phyloP scores from a whole-genome alignment of 1,140 invertebrate genomes.

The Lepidurus packardi region DNA sequence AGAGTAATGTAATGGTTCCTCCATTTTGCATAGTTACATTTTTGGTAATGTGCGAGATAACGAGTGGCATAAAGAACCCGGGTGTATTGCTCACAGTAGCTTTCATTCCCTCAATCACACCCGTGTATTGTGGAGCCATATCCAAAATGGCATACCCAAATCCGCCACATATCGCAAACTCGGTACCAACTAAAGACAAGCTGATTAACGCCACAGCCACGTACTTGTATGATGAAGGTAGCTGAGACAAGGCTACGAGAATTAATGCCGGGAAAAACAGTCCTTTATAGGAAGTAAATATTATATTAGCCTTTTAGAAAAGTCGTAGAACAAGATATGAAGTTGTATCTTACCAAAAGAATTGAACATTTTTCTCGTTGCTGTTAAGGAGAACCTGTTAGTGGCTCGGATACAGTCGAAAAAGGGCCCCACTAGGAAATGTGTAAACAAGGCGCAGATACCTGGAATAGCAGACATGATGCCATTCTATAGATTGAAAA shows the following conservation, averaged over 20 bases:
- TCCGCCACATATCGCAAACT: conserved; percentile 40
- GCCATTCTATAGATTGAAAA: conserved; percentile 47
- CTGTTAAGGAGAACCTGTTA: conserved; percentile 36
- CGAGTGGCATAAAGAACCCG: conserved; percentile 39
- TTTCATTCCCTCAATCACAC: conserved; percentile 43
- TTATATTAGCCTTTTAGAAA: not conserved
- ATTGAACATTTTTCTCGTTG: conserved; percentile 40
- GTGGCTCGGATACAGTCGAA: conserved; percentile 39
- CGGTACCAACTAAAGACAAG: conserved; percentile 35
- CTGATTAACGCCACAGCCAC: conserved; percentile 37
- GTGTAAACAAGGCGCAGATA: conserved; percentile 42
- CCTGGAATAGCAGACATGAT: conserved; percentile 55
- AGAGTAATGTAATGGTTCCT: not conserved
- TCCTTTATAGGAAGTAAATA: conserved; percentile 32
- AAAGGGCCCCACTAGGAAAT: conserved; percentile 37
- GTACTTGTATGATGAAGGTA: conserved; percentile 36
- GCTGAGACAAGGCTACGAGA: conserved; percentile 35
- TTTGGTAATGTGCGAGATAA: conserved; percentile 38
- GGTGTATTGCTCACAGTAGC: conserved; percentile 43
- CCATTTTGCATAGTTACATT: conserved; percentile 33
- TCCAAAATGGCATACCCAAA: conserved; percentile 41
- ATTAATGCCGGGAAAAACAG: conserved; percentile 35
- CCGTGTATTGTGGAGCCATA: conserved; percentile 40
- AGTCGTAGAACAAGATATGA: not conserved
- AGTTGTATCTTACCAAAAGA: conserved; percentile 38